phyloP scores from a whole-genome alignment of 1,140 invertebrate genomes.

The Drosophila suzukii region DNA sequence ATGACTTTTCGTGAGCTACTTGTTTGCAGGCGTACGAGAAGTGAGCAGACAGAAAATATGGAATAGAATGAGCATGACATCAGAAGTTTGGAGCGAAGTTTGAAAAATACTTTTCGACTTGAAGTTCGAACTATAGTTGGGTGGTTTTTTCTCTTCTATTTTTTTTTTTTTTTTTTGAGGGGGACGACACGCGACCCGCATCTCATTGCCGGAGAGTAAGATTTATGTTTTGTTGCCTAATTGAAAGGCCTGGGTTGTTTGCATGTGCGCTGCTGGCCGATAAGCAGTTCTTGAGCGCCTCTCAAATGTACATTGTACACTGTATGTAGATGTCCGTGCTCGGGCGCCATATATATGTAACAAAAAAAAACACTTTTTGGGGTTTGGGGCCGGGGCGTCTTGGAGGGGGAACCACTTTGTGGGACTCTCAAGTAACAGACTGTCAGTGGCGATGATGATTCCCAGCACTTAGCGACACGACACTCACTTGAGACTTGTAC shows the following conservation, averaged over 20 bases:
- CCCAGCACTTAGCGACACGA: constrained; percentile 43
- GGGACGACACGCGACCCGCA: constrained; percentile 48
- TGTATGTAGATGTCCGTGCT: constrained; percentile 1
- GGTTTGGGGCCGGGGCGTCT: background rate
- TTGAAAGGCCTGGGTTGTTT: constrained; percentile 60
- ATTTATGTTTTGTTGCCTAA: constrained; percentile 52
- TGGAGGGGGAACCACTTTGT: constrained; percentile 14
- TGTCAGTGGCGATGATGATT: constrained; percentile 41
- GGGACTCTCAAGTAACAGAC: constrained; percentile 44
- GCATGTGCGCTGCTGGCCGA: constrained; percentile 23
- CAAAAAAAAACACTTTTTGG: constrained; percentile 1
- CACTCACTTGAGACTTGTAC: constrained; percentile 48
- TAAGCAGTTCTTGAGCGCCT: constrained; percentile 44
- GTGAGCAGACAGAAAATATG: constrained; percentile 3
- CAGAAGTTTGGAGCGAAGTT: constrained; percentile 22
- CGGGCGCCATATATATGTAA: constrained; percentile 23
- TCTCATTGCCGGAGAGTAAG: constrained; percentile 28
- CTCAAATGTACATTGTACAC: background rate
- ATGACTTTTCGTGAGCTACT: constrained; percentile 24
- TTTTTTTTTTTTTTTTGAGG: background rate
- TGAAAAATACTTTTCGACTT: background rate
- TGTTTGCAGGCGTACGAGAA: constrained; percentile 17
- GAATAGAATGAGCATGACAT: constrained; percentile 21
- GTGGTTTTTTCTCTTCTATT: background rate
- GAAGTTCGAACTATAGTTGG: constrained; percentile 7